phyloP scores from a whole-genome alignment of 2,113 vertebrate species.

The Oxygymnocypris stewartii region DNA sequence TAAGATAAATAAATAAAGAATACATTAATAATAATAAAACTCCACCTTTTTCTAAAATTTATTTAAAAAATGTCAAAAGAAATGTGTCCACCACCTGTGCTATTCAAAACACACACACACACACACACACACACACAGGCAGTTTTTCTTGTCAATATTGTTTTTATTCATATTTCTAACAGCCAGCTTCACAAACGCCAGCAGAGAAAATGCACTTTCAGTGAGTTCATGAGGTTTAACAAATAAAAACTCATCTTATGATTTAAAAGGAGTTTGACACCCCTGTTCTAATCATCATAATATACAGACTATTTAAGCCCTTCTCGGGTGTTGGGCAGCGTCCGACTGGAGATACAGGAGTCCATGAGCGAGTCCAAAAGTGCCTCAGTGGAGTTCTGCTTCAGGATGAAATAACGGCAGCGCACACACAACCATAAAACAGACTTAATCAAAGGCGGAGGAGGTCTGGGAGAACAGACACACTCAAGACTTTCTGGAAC shows the following conservation, averaged over 20 bases:
- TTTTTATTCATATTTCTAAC: background rate
- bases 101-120: too few species aligned
- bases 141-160: background rate
- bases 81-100: too few species aligned
- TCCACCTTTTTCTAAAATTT: too few species aligned
- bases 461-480: conserved; percentile 56
- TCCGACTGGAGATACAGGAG: background rate
- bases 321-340: background rate
- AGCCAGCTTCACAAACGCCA: background rate
- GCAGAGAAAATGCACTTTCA: background rate
- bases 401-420: conserved; percentile 18
- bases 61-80: too few species aligned
- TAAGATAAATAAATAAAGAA: too few species aligned
- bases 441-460: conserved; percentile 54
- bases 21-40: too few species aligned
- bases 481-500: conserved; percentile 15
- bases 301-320: background rate
- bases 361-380: conserved; percentile 36
- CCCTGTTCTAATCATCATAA: background rate
- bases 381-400: conserved; percentile 40
- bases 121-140: too few species aligned
- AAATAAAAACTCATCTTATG: background rate
- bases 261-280: conserved; percentile 13
- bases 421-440: conserved; percentile 54
- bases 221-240: background rate